Evolutionary conservation across 2,888 invertebrate genomes (phyloP).

Genomic region (Patella caerulea): DNA sequence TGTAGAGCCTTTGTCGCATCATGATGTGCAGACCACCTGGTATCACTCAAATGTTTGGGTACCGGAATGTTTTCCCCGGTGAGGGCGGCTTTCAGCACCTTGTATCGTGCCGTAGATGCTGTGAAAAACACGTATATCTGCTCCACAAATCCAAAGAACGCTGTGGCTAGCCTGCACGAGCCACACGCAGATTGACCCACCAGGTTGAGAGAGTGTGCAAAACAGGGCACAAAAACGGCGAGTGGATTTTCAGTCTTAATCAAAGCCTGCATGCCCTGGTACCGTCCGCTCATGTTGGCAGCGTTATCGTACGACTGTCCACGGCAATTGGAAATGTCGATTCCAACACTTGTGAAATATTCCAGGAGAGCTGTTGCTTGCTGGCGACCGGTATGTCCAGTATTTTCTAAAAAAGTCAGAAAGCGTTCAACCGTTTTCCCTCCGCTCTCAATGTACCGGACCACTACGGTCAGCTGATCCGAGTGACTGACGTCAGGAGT

Average conservation of each 20-base stretch:
- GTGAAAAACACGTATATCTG: too few species aligned
- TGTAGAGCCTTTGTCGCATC: too few species aligned
- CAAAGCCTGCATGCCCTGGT: not conserved
- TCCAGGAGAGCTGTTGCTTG: too few species aligned
- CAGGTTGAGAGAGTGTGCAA: not conserved
- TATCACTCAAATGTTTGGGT: too few species aligned
- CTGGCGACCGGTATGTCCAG: not conserved
- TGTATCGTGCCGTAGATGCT: too few species aligned
- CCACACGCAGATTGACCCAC: not conserved
- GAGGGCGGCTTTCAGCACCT: too few species aligned
- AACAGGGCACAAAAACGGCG: not conserved
- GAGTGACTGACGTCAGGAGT: not conserved
- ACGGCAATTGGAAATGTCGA: not conserved
- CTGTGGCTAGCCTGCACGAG: too few species aligned
- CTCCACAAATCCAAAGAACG: too few species aligned
- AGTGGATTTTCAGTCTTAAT: not conserved
- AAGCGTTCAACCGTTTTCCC: not conserved
- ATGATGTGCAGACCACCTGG: too few species aligned
- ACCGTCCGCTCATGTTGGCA: not conserved
- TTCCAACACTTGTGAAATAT: not conserved
- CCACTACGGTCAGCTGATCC: not conserved
- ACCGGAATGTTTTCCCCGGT: too few species aligned
- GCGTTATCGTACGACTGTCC: not conserved
- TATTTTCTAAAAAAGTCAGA: not conserved
- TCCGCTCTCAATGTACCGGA: not conserved